Base-by-base conservation (phyloP, 2,888 invertebrate species). In the Orthonychiurus folsomi region DNA sequence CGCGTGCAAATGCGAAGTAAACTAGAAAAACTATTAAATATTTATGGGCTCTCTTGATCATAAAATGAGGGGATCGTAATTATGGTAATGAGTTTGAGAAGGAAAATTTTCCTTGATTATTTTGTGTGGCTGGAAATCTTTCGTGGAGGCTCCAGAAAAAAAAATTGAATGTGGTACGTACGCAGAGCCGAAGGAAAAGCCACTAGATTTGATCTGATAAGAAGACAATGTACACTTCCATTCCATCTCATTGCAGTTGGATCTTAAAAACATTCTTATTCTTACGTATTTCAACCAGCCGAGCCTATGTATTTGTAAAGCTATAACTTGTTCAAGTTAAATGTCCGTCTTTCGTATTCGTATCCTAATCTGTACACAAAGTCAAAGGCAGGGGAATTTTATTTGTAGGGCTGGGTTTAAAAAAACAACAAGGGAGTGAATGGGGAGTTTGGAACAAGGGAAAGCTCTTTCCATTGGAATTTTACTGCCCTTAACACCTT, bases 391-490 rank as follows among this genome's bases (percentile, higher is more conserved):
- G n/a, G n/a, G n/a, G n/a, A n/a, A n/a, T n/a, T n/a, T n/a, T n/a
- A n/a, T n/a, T n/a, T n/a, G n/a, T n/a, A n/a, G 15, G 37, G 37
- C 15, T 37, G 15, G 37, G 37, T 9, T 37, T 5, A 37, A 37
- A 5, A 37, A 37, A 9, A 15, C 15, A 37, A 37, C 5, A 15
- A 37, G 15, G 37, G 37, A 37, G 15, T 37, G 9, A 37, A 9
- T 37, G 37, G 15, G 15, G 37, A 9, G 5, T 37, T 37, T 15
- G 15, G 56, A 61, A 66, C 66, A 66, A 66, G 66, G 59, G 64
- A 66, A 66, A 63, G 66, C 66, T 66, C 59, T 66, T 60, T 64
- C 57, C 55, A 3, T 28, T 56, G 64, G 66, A 63, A 66, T 66
- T 66, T 53, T n/a, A 56, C 58, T 5, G 52, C 52, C 52, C 24